Evolutionary conservation across 2,113 vertebrate species (phyloP), one percentile per base, ranked within the genome.

Genomic region (Aix galericulata): DNA sequence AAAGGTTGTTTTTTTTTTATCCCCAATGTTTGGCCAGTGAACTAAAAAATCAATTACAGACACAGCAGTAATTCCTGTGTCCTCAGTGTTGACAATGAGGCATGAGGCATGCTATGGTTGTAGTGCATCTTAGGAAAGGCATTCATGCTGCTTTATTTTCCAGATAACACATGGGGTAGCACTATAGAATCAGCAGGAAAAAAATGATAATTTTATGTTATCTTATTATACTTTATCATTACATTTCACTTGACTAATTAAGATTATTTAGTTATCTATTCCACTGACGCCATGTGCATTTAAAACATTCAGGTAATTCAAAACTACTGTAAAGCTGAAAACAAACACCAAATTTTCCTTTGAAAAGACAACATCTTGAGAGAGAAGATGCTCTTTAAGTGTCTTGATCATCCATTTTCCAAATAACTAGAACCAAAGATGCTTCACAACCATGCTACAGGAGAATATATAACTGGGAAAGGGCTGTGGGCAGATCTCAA

Each of bases 31-130:
- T 89, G 81, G 64, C 52, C 14, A 91, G 63, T 55, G 78, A 94
- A 94, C 34, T 69, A 68, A 94, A 97, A 96, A 94, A 96, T 93
- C 87, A 95, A 94, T 95, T 95, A 84, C 71, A 82, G 86, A 76
- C 95, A 82, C 71, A 94, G 93, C 50, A 89, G 94, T 89, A 69
- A 91, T 58, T 93, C n/a, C 82, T 84, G 44, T 80, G 69, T 94
- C 90, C 62, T 96, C 86, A 59, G n/a, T 74, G 44, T 58, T 89
- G 71, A 91, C 86, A 84, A 78, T 56, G 56, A 94, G 55, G 64
- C 50, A 84, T 42, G 58, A 94, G 55, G 64, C 50, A 84, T 42
- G 62, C 66, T 67, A 86, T 44, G 52, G 77, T 69, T 76, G 62
- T 53, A 42, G 46, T 56, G 5, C 71, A 78, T 73, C 83, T 95